Evolutionary conservation across 2,888 invertebrate genomes (phyloP).

Genomic region (Idaea aversata): DNA sequence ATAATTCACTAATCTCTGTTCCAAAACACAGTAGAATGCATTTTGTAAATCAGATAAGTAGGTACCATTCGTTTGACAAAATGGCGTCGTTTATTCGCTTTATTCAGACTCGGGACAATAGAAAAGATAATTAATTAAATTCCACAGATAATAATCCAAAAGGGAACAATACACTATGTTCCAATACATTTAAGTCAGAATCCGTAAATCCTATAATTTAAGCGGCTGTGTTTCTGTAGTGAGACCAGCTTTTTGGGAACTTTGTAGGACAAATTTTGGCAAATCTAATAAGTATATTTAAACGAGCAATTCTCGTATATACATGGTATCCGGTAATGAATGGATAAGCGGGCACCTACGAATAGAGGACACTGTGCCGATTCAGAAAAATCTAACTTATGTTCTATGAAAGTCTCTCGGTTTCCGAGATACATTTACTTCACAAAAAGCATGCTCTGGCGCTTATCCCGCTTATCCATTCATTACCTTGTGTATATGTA

Average conservation of each 20-base stretch:
- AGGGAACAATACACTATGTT: slow-evolving; percentile 38
- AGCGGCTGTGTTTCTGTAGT: slow-evolving; percentile 18
- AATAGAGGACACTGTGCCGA: too few relatives aligned
- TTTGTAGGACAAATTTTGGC: slow-evolving; percentile 24
- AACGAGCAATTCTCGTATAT: too few relatives aligned
- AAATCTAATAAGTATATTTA: too few relatives aligned
- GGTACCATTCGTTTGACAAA: neutral
- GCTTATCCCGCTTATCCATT: too few relatives aligned
- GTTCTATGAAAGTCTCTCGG: too few relatives aligned
- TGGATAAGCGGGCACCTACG: too few relatives aligned
- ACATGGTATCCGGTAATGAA: too few relatives aligned
- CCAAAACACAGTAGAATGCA: neutral
- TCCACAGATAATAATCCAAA: slow-evolving; percentile 26
- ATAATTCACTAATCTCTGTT: neutral
- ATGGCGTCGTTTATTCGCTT: neutral
- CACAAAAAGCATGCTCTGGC: too few relatives aligned
- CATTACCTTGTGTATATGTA: too few relatives aligned
- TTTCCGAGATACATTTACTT: too few relatives aligned
- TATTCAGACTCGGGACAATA: slow-evolving; percentile 6
- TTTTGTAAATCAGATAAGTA: neutral
- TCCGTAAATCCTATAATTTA: slow-evolving; percentile 37
- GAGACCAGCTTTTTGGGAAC: slow-evolving; percentile 19
- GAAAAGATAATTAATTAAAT: slow-evolving; percentile 24
- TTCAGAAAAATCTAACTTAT: too few relatives aligned
- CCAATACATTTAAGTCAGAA: slow-evolving; percentile 38